Percentiles rank a stretch among this genome's conserved stretches.
Conservation (phyloP, 1,140 invertebrate species). For the Triops longicaudatus region DNA sequence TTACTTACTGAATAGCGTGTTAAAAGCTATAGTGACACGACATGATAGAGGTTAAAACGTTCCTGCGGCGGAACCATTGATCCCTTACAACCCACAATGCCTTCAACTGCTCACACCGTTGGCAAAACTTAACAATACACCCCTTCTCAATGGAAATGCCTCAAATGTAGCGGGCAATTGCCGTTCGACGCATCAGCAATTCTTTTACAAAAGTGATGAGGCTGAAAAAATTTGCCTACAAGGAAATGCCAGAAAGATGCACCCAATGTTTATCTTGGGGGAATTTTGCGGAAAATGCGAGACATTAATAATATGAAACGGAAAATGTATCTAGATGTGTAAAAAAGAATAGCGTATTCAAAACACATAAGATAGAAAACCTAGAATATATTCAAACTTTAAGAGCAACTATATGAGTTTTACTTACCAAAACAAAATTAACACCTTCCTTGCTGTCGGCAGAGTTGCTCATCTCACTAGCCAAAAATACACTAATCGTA, state of each 20-base stretch:
- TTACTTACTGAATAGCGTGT: background rate
- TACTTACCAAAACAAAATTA: no score
- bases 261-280: background rate
- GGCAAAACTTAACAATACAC: background rate
- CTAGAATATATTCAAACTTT: no score
- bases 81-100: background rate
- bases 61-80: constrained; percentile 5
- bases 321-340: no score
- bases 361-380: no score
- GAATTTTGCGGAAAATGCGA: background rate
- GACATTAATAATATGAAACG: no score
- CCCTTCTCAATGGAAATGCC: background rate
- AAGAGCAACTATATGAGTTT: no score
- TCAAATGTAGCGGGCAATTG: background rate
- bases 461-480: no score
- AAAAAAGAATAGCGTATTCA: no score
- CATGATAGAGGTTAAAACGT: background rate
- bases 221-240: background rate
- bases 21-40: constrained; percentile 10
- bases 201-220: background rate
- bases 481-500: no score
- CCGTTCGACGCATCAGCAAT: background rate
- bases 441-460: no score
- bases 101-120: background rate
- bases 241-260: background rate